phyloP scores from a whole-genome alignment of 1,140 invertebrate genomes.

The Solen grandis region DNA sequence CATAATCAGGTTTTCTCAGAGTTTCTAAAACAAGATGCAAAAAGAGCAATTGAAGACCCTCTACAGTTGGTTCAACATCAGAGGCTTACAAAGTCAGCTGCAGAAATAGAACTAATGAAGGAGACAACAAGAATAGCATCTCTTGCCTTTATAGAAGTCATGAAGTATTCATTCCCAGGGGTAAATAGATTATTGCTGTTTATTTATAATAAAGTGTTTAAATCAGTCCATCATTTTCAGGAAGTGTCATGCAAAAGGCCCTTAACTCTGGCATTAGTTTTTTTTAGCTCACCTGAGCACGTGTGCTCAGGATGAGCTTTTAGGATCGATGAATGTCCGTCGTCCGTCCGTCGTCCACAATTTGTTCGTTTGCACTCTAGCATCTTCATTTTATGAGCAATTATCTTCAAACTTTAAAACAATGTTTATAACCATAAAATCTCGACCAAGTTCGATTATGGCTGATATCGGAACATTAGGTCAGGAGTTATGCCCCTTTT shows the following conservation, averaged over 20 bases:
- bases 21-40: conserved; percentile 67
- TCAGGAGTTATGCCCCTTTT: no score
- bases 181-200: no score
- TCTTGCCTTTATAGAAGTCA: conserved; percentile 89
- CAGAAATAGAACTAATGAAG: conserved; percentile 92
- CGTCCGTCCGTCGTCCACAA: not conserved
- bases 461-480: not conserved
- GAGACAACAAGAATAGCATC: conserved; percentile 91
- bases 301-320: not conserved
- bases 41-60: conserved; percentile 64
- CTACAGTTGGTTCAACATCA: conserved; percentile 86
- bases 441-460: not conserved
- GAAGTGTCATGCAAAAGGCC: no score
- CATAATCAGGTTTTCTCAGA: conserved; percentile 82
- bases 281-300: not conserved
- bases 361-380: not conserved
- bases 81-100: conserved; percentile 91
- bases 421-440: not conserved
- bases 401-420: not conserved
- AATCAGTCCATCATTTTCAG: no score
- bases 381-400: not conserved
- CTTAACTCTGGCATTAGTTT: no score
- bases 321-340: not conserved
- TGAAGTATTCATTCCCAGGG: conserved; percentile 83
- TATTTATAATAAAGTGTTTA: no score